Evolutionary conservation across 2,113 vertebrate genomes (phyloP).

Genomic region (Neoarius graeffei): DNA sequence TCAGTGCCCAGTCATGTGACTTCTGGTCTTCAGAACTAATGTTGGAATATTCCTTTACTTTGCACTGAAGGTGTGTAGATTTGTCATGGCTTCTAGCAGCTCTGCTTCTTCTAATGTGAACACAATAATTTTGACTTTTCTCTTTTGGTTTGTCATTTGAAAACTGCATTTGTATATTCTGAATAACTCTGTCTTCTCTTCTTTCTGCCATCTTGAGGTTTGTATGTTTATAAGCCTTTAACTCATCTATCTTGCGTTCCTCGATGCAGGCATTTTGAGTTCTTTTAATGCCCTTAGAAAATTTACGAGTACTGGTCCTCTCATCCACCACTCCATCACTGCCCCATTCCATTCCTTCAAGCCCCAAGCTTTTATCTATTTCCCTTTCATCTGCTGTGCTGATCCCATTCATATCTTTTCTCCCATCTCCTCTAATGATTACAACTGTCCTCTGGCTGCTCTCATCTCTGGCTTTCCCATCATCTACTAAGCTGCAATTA

Average conservation of each 20-base stretch:
- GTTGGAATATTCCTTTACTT: neutral
- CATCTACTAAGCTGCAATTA: conserved; percentile 33
- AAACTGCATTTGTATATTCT: neutral
- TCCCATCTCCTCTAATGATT: conserved; percentile 28
- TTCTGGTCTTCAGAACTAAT: neutral
- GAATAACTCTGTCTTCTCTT: neutral
- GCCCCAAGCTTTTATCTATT: conserved; percentile 1
- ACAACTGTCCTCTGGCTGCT: conserved; percentile 27
- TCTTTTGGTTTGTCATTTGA: neutral
- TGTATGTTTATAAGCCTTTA: conserved; percentile 2
- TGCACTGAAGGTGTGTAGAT: neutral
- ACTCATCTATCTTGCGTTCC: conserved; percentile 11
- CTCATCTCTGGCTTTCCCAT: conserved; percentile 32
- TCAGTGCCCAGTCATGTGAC: conserved; percentile 46
- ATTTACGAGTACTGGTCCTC: neutral
- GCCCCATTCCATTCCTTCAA: conserved; percentile 9
- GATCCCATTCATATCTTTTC: conserved; percentile 23
- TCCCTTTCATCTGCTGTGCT: conserved; percentile 16
- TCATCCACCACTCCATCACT: conserved; percentile 28
- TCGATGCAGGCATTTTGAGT: conserved; percentile 5
- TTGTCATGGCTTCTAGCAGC: conserved; percentile 7
- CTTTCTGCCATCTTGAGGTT: neutral
- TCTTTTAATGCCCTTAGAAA: conserved; percentile 9
- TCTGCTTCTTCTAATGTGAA: neutral
- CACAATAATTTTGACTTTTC: neutral